Evolutionary conservation across 2,797 vertebrate species (phyloP).

Genomic region (Typhlichthys eigenmanni): DNA sequence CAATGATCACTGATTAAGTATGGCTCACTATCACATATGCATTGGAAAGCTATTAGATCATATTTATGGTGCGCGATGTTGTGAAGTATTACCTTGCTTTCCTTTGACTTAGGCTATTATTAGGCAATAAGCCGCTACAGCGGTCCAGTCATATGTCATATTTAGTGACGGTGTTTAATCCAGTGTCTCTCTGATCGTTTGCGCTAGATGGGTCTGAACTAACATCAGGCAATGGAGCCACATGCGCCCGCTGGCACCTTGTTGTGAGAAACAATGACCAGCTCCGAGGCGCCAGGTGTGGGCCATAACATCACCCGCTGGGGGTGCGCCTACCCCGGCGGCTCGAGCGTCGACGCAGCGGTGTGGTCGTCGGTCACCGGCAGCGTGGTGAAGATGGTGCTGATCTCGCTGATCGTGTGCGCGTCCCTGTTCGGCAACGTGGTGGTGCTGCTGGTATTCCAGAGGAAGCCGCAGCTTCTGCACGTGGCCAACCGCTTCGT

Average conservation of each 20-base stretch:
- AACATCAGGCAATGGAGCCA: constrained; percentile 29
- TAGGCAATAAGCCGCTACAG: neutral
- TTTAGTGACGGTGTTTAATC: neutral
- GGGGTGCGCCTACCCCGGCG: constrained; percentile 56
- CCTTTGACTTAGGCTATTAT: neutral
- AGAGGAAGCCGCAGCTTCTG: constrained; percentile 87
- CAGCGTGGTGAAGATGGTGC: constrained; percentile 76
- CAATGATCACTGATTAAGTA: constrained; percentile 38
- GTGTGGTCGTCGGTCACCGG: constrained; percentile 57
- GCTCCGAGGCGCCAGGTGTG: constrained; percentile 45
- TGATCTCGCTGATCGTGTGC: constrained; percentile 81
- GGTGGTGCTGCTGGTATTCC: constrained; percentile 84
- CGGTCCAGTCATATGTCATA: neutral
- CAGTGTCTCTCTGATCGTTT: constrained; percentile 19
- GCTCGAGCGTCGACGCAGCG: constrained; percentile 8
- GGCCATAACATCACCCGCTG: constrained; percentile 59
- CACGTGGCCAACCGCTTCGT: constrained; percentile 90
- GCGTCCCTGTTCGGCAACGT: constrained; percentile 85
- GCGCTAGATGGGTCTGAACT: constrained; percentile 51
- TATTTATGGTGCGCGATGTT: too few relatives aligned
- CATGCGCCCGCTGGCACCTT: constrained; percentile 35
- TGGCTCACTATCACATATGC: constrained; percentile 30
- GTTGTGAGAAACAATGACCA: constrained; percentile 59
- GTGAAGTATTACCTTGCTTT: too few relatives aligned
- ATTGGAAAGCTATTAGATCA: too few relatives aligned